These are phyloP conservation scores for Protobothrops flavoviridis DNA, from an alignment of 2,113 vertebrate genomes.

Conservation along the genomic window DNA sequence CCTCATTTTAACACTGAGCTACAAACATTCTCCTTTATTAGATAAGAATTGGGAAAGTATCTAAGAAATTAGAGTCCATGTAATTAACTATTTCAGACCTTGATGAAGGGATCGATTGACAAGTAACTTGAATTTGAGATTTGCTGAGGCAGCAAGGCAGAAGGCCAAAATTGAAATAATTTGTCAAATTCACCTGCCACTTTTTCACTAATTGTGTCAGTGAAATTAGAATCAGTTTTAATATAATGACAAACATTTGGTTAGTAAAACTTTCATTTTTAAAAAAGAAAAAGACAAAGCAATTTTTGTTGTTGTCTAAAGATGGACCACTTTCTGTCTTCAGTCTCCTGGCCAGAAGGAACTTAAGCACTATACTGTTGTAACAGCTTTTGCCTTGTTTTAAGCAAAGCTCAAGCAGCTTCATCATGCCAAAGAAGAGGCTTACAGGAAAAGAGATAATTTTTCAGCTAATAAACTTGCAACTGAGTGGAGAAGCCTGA, in stretches of 20 bases:
- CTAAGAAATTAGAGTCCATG: constrained; percentile 31
- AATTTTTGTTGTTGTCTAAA: constrained; percentile 15
- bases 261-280: background rate
- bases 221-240: constrained; percentile 28
- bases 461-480: no score
- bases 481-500: no score
- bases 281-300: background rate
- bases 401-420: no score
- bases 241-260: background rate
- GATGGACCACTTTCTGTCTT: constrained; percentile 30
- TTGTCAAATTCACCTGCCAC: constrained; percentile 51
- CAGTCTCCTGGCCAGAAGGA: background rate
- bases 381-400: constrained; percentile 15
- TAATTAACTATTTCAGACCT: constrained; percentile 49
- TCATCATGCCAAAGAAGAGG: no score
- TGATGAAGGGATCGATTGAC: constrained; percentile 56
- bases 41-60: background rate
- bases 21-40: no score
- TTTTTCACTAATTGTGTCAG: constrained; percentile 48
- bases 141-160: constrained; percentile 49
- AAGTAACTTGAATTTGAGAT: constrained; percentile 43
- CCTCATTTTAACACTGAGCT: no score
- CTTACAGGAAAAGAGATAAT: no score
- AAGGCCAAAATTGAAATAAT: constrained; percentile 59
- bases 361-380: constrained; percentile 38